phyloP scores from a whole-genome alignment of 2,888 invertebrate species.

The Phytoseiulus persimilis region DNA sequence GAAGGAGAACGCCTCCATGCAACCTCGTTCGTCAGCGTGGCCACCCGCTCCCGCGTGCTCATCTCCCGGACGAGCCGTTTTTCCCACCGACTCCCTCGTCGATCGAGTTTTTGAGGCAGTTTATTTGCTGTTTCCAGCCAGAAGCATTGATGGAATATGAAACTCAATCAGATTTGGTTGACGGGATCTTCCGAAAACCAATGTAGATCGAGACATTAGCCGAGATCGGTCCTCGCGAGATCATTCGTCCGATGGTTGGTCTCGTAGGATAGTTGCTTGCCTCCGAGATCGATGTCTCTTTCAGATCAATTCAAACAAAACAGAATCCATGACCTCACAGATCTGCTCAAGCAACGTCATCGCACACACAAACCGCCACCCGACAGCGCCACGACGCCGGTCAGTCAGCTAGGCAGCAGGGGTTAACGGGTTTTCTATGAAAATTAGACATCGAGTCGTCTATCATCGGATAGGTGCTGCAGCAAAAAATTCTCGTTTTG shows the following conservation, averaged over 20 bases:
- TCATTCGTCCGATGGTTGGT: background rate
- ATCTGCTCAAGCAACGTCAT: background rate
- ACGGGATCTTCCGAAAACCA: too few species aligned
- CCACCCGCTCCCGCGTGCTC: too few species aligned
- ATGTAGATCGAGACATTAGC: too few species aligned
- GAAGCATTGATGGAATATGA: too few species aligned
- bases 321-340: background rate
- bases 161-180: too few species aligned
- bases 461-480: background rate
- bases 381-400: background rate
- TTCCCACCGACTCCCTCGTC: too few species aligned
- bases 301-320: background rate
- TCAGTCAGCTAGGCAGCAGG: background rate
- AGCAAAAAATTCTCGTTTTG: slow-evolving; percentile 5
- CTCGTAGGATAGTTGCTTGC: background rate
- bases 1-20: background rate
- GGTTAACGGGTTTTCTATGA: slow-evolving; percentile 5
- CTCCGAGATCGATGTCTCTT: background rate
- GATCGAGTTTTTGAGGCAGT: too few species aligned
- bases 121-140: too few species aligned
- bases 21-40: too few species aligned
- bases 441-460: background rate
- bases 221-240: background rate
- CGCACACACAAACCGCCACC: background rate
- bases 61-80: too few species aligned